Percentiles rank a stretch among this genome's conserved stretches.
Conservation (phyloP, 2,888 invertebrate genomes). For the Scaptomyza caliginosa region DNA sequence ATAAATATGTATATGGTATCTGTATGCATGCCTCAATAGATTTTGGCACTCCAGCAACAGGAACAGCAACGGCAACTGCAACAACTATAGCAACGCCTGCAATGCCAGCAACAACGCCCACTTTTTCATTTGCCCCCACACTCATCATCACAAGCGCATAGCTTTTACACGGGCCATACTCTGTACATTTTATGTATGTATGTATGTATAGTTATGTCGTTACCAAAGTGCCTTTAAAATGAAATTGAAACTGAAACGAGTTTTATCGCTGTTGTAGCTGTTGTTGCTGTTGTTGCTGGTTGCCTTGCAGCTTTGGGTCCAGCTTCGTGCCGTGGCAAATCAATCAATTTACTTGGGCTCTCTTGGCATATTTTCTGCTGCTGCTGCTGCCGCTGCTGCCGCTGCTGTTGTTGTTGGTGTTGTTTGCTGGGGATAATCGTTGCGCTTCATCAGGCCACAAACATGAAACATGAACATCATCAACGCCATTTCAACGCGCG, state of each 20-base stretch:
- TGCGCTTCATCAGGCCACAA: conserved; percentile 77
- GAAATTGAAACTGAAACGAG: conserved; percentile 76
- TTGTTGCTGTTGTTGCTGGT: conserved; percentile 24
- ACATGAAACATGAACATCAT: conserved; percentile 79
- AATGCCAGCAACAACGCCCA: conserved; percentile 59
- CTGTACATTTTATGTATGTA: not conserved
- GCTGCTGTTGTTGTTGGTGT: conserved; percentile 47
- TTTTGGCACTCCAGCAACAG: conserved; percentile 62
- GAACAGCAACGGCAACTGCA: conserved; percentile 13
- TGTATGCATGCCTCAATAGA: conserved; percentile 38
- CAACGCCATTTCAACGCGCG: conserved; percentile 79
- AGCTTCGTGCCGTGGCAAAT: conserved; percentile 79
- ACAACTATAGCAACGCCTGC: conserved; percentile 21
- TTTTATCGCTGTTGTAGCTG: conserved; percentile 42
- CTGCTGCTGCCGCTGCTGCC: conserved; percentile 27
- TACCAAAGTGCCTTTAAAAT: conserved; percentile 67
- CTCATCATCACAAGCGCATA: conserved; percentile 11
- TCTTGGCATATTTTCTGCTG: conserved; percentile 63
- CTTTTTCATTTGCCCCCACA: conserved; percentile 37
- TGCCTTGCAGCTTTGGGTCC: conserved; percentile 55
- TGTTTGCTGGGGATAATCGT: conserved; percentile 77
- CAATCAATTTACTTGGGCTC: conserved; percentile 76
- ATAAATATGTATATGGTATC: conserved; percentile 25
- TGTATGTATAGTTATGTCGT: conserved; percentile 42
- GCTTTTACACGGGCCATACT: conserved; percentile 2